Percentiles rank a stretch among this genome's conserved stretches.
Conservation (phyloP, 2,797 vertebrate genomes). For the Peromyscus aztecus region DNA sequence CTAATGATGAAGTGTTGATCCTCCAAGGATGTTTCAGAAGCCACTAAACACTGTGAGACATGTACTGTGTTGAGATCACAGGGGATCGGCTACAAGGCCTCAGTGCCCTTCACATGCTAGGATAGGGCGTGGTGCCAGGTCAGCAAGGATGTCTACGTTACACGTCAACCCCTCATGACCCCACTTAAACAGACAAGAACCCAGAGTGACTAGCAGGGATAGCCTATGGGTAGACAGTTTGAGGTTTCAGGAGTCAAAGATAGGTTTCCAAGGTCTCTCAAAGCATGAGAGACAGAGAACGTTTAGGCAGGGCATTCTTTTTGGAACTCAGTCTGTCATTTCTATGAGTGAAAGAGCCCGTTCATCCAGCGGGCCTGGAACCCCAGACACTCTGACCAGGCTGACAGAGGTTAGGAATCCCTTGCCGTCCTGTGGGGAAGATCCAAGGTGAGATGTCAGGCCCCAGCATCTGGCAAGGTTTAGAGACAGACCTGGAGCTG, state of each 20-base stretch:
- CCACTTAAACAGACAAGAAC: background rate
- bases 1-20: no score
- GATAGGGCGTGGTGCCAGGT: background rate
- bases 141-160: background rate
- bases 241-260: background rate
- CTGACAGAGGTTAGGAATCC: background rate
- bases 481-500: background rate
- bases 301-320: background rate
- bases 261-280: background rate
- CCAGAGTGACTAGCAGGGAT: background rate
- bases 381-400: background rate
- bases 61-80: rapidly evolving
- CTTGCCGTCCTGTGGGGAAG: no score
- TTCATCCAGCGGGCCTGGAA: background rate
- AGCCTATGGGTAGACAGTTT: background rate
- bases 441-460: background rate
- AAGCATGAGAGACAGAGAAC: background rate
- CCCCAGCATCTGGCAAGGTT: background rate
- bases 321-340: background rate
- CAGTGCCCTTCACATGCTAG: background rate
- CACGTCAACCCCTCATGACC: background rate
- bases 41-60: background rate
- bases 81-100: background rate
- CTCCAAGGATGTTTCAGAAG: background rate
- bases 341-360: background rate